Evolutionary conservation across 2,888 invertebrate species (phyloP).

Genomic region (Synergus laeviventris): DNA sequence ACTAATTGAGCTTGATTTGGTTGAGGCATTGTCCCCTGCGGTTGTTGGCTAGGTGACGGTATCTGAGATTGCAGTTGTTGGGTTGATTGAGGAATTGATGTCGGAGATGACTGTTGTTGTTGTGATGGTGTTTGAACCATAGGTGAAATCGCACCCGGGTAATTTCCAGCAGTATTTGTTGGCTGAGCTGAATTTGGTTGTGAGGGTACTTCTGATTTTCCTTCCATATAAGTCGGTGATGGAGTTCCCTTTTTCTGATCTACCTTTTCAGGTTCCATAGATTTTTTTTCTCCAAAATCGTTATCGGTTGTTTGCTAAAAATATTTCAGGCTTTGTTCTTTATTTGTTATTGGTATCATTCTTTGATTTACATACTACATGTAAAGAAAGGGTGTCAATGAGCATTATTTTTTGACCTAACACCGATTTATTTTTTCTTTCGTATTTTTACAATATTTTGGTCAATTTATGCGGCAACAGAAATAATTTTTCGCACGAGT

Average conservation of each 20-base stretch:
- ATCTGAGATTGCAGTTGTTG: slow-evolving; percentile 65
- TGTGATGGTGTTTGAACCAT: slow-evolving; percentile 63
- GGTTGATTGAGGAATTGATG: slow-evolving; percentile 53
- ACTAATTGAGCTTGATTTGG: slow-evolving; percentile 40
- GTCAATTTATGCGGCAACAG: no score
- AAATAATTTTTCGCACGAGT: no score
- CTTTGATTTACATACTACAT: background rate
- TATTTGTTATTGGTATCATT: slow-evolving; percentile 25
- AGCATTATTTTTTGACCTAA: no score
- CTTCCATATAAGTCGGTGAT: slow-evolving; percentile 69
- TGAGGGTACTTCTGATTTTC: slow-evolving; percentile 63
- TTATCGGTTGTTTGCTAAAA: slow-evolving; percentile 65
- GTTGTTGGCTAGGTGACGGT: slow-evolving; percentile 62
- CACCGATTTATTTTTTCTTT: no score
- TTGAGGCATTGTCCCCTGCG: slow-evolving; percentile 18
- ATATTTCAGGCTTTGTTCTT: slow-evolving; percentile 40
- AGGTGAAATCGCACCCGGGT: slow-evolving; percentile 66
- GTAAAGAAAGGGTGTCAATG: no score
- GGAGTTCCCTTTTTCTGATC: slow-evolving; percentile 69
- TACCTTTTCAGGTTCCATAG: slow-evolving; percentile 63
- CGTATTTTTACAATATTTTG: no score
- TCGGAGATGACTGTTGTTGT: slow-evolving; percentile 42
- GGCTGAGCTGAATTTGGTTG: slow-evolving; percentile 57
- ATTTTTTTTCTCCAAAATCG: slow-evolving; percentile 68
- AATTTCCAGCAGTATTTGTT: slow-evolving; percentile 61